Evolutionary conservation across 1,140 invertebrate species (phyloP).

Genomic region (Hormaphis cornu): DNA sequence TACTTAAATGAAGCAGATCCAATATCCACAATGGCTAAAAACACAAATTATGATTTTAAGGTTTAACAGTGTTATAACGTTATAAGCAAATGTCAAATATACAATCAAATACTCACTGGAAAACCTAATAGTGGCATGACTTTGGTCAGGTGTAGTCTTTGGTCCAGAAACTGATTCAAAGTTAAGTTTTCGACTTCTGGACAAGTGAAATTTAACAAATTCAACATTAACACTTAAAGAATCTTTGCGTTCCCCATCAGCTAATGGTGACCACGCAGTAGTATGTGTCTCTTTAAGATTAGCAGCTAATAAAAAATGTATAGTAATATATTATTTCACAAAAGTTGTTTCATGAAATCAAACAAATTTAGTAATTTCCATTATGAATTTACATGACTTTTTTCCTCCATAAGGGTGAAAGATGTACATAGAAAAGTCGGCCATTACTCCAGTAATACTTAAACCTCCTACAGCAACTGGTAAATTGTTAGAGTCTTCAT

Average conservation of each 20-base stretch:
- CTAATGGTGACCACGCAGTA: slow-evolving; percentile 61
- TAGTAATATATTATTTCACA: no score
- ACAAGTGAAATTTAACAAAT: slow-evolving; percentile 92
- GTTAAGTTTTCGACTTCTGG: slow-evolving; percentile 74
- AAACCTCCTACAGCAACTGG: slow-evolving; percentile 67
- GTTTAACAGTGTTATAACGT: not conserved
- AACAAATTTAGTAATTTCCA: not conserved
- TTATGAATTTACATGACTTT: slow-evolving; percentile 52
- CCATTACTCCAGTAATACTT: slow-evolving; percentile 86
- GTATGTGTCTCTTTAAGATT: slow-evolving; percentile 61
- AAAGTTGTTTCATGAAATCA: not conserved
- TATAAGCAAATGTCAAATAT: not conserved
- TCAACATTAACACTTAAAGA: slow-evolving; percentile 93
- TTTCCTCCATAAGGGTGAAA: slow-evolving; percentile 95
- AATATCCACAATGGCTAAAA: slow-evolving; percentile 82
- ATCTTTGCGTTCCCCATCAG: slow-evolving; percentile 85
- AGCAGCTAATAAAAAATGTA: slow-evolving; percentile 32
- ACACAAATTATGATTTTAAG: slow-evolving; percentile 18
- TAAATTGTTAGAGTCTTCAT: slow-evolving; percentile 38
- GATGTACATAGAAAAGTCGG: slow-evolving; percentile 94
- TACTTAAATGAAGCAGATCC: slow-evolving; percentile 98
- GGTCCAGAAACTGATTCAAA: slow-evolving; percentile 47
- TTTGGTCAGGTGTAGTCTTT: slow-evolving; percentile 49
- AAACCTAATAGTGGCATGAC: slow-evolving; percentile 75
- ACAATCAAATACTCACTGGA: slow-evolving; percentile 60